Evolutionary conservation across 2,888 invertebrate species (phyloP).

Genomic region (Hemaris fuciformis): DNA sequence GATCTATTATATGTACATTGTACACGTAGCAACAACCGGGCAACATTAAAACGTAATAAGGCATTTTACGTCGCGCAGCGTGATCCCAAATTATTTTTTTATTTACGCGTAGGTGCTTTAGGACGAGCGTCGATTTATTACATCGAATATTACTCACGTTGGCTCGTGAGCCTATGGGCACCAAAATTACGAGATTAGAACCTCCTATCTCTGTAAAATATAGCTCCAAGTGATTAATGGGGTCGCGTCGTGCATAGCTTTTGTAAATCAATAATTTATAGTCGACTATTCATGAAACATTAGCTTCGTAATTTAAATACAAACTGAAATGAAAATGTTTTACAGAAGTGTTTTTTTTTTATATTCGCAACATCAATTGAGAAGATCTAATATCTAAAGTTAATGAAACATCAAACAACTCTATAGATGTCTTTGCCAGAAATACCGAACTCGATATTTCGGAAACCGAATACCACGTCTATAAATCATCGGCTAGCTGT

Average conservation of each 20-base stretch:
- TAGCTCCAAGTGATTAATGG: constrained; percentile 2
- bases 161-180: neutral
- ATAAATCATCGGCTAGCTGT: constrained; percentile 1
- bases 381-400: neutral
- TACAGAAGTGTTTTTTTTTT: neutral
- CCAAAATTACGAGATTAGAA: constrained; percentile 11
- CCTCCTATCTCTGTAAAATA: constrained; percentile 11
- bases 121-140: constrained; percentile 14
- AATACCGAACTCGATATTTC: neutral
- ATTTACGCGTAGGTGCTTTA: constrained; percentile 8
- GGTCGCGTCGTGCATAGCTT: constrained; percentile 1
- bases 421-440: neutral
- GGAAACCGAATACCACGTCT: neutral
- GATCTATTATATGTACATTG: neutral
- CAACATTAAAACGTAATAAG: constrained; percentile 12
- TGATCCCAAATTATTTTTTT: constrained; percentile 13
- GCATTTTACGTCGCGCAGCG: constrained; percentile 3
- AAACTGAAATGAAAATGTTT: neutral
- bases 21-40: neutral
- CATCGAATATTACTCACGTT: constrained; percentile 14
- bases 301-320: neutral
- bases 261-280: constrained; percentile 8
- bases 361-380: neutral
- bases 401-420: neutral
- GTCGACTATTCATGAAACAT: neutral